Percentiles rank a stretch among this genome's conserved stretches.
Evolutionary conservation across 2,888 invertebrate genomes (phyloP).

Genomic region (Vandiemenella viatica): DNA sequence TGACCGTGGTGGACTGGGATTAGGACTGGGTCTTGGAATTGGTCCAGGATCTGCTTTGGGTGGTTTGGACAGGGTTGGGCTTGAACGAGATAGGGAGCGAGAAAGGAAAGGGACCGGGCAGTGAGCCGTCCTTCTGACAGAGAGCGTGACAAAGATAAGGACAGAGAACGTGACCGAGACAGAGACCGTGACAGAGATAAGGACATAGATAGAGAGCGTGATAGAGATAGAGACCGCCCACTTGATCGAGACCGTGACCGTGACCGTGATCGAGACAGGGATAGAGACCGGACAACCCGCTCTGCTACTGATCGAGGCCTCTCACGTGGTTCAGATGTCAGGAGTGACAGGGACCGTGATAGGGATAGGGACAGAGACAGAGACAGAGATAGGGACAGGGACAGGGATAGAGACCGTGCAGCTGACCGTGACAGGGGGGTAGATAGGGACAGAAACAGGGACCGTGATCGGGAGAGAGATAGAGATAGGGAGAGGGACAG

Average conservation of each 20-base stretch:
- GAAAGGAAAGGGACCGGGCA: slow-evolving; percentile 19
- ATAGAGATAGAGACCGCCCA: not conserved
- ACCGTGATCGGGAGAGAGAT: not conserved
- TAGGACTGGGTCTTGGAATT: too few species aligned
- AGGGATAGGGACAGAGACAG: slow-evolving; percentile 5
- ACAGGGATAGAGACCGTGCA: slow-evolving; percentile 6
- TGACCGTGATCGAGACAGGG: slow-evolving; percentile 4
- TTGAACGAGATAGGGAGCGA: slow-evolving; percentile 26
- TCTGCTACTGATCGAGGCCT: slow-evolving; percentile 10
- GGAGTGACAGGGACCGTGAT: not conserved
- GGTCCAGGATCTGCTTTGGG: not conserved
- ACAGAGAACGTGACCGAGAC: slow-evolving; percentile 13
- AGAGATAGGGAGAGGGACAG: not conserved
- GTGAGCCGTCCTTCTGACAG: too few species aligned
- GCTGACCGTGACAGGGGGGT: slow-evolving; percentile 6
- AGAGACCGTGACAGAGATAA: slow-evolving; percentile 11
- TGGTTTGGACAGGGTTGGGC: slow-evolving; percentile 6
- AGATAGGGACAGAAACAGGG: not conserved
- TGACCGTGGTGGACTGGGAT: slow-evolving; percentile 1
- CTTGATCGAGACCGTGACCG: not conserved
- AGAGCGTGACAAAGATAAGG: slow-evolving; percentile 23
- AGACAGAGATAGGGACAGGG: slow-evolving; percentile 12
- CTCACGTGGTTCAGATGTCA: slow-evolving; percentile 7
- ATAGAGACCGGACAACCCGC: slow-evolving; percentile 7
- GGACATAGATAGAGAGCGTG: not conserved